Percentiles rank a stretch among this genome's conserved stretches.
Evolutionary conservation across 2,113 vertebrate genomes (phyloP).

Genomic region (Aldabrachelys gigantea): DNA sequence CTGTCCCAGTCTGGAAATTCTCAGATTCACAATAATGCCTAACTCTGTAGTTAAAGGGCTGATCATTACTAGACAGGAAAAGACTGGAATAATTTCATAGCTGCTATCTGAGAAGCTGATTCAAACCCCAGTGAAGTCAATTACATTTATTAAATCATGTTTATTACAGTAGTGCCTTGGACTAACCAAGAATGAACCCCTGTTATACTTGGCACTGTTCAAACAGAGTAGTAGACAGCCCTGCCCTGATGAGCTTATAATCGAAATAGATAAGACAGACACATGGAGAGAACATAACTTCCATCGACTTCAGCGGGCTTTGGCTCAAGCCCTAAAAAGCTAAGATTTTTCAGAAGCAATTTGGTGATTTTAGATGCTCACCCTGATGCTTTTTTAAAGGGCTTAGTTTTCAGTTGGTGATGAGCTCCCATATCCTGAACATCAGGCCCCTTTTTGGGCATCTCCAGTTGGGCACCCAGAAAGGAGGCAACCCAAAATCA

Average conservation of each 20-base stretch:
- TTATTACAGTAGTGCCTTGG: background rate
- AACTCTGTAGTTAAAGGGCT: background rate
- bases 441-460: background rate
- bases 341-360: background rate
- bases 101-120: background rate
- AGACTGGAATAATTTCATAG: background rate
- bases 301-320: background rate
- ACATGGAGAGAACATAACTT: background rate
- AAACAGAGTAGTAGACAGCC: background rate
- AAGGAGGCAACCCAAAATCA: background rate
- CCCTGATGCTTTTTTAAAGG: background rate
- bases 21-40: background rate
- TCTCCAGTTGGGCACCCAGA: background rate
- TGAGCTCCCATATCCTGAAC: background rate
- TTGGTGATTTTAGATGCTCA: background rate
- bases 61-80: background rate
- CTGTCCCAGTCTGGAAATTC: background rate
- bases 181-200: background rate
- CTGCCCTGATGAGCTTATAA: background rate
- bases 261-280: background rate
- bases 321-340: background rate
- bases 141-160: background rate
- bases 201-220: background rate
- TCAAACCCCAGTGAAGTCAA: background rate
- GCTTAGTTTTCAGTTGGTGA: background rate